Base-by-base conservation (phyloP, 2,797 vertebrate genomes). In the Rhodeus uyekii region DNA sequence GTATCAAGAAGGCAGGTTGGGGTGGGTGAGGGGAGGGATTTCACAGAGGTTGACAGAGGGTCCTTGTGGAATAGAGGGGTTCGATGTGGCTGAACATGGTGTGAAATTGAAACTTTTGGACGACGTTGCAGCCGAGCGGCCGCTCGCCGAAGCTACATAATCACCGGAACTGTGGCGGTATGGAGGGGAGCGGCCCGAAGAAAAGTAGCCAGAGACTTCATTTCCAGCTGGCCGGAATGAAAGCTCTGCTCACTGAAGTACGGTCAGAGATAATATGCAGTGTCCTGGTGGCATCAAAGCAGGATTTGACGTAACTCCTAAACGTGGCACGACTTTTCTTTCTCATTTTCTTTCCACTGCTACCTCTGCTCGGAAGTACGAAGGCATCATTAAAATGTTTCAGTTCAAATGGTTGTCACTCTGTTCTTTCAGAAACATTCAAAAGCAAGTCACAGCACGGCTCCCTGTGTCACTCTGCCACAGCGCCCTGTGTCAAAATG, bases 61-160 rank as follows among this genome's bases (percentile, higher is more conserved):
- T 82, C 63, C 80, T 58, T 60, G 32, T 39, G 79, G 69, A 82
- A 75, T 75, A 76, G 61, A 19, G 44, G 44, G 36, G 72, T 76
- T 76, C 3, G 27, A 55, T 69, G 75, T 12, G 58, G 55, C 75
- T 53, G 83, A 72, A 81, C 78, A 81, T 58, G 83, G 73, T 84
- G 83, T 84, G 83, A 84, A 84, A 81, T 81, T 77, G 79, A 81
- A 80, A 84, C 78, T 80, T 80, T 80, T 80, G 83, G 71, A 78
- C 22, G 29, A 22, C 14, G 78, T 60, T 68, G 76, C 68, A 60
- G 69, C 38, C 10, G 38, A 72, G 68, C 12, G 46, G 42, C 39
- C 71, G 55, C 64, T 69, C 72, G 12, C 63, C 63, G 22, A 6
- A 14, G 36, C 63, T 61, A 63, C 36, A 64, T 81, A 77, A 81